Conservation (phyloP, 2,888 invertebrate genomes). For the Luffia ferchaultella region DNA sequence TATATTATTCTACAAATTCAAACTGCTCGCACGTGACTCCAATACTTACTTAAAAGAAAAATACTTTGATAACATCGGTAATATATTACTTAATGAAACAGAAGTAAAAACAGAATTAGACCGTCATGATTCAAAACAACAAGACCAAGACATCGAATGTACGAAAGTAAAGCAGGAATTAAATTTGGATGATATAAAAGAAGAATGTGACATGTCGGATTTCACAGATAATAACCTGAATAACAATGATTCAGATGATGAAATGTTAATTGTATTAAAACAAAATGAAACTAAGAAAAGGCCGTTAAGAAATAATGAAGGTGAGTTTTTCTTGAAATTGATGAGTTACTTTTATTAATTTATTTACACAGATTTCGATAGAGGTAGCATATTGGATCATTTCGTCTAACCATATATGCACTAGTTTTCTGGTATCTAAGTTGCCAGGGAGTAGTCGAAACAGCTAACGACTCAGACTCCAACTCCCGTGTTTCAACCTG, state of each 20-base stretch:
- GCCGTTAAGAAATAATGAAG: too few species aligned
- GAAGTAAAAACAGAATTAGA: slow-evolving; percentile 11
- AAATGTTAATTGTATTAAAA: slow-evolving; percentile 36
- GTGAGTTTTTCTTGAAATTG: too few species aligned
- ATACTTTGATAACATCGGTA: neutral
- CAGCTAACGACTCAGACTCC: too few species aligned
- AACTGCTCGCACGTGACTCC: slow-evolving; percentile 33
- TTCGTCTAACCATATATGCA: too few species aligned
- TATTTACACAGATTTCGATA: too few species aligned
- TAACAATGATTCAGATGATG: slow-evolving; percentile 34
- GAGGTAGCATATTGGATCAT: too few species aligned
- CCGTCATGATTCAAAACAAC: slow-evolving; percentile 11
- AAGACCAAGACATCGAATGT: slow-evolving; percentile 16
- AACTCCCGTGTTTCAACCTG: too few species aligned
- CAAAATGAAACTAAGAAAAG: slow-evolving; percentile 7
- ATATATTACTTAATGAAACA: neutral
- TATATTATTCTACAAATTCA: slow-evolving; percentile 36
- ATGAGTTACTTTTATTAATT: too few species aligned
- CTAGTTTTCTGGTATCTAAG: too few species aligned
- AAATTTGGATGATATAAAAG: slow-evolving; percentile 17
- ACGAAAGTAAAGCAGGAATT: slow-evolving; percentile 17
- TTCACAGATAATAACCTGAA: slow-evolving; percentile 11
- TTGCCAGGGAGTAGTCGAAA: too few species aligned
- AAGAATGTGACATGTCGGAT: neutral
- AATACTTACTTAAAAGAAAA: slow-evolving; percentile 26